Base-by-base conservation (phyloP, 23 tunicate species). In the Pegea sp. region DNA sequence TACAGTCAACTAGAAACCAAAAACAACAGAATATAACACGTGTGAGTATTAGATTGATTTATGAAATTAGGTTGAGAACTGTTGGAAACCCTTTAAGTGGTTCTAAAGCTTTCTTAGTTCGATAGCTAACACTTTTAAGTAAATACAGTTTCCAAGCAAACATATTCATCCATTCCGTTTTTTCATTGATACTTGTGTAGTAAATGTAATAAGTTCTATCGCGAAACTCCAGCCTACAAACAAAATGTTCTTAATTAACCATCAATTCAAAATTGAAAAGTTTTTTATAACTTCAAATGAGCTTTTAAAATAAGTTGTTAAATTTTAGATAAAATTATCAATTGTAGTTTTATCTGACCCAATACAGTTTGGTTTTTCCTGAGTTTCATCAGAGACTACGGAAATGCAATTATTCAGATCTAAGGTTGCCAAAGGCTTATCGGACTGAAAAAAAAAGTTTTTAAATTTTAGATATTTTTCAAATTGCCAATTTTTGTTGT, bases 121-220 rank as follows among this genome's bases (percentile, higher is more conserved):
- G n/a, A n/a, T n/a, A n/a, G n/a, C n/a, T n/a, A n/a, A n/a, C n/a
- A n/a, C n/a, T n/a, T 7, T 31, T 38, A 22, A 28, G 61, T 54
- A 75, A 58, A 34, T 57, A 84, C 0, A 84, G 16, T 30, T 78
- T 67, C 95, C 95, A 84, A 24, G 76, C 69, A 31, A 84, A 53
- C 18, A 65, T 59, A 44, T 74, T 84, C 71, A 68, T 84, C 95
- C 95, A 84, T 34, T 72, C 93, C n/a, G 56, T 28, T 38, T 48
- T 64, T 53, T 81, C 81, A 31, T 31, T 46, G 33, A 57, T 27
- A 29, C 60, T 73, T 23, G 57, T 73, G 48, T 67, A 81, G 49
- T 84, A 84, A 44, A 68, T 68, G 59, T 49, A 67, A 62, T 84
- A 84, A 8, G 67, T 63, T 7, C 95, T 71, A 11, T 84, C 95